Base-by-base conservation (phyloP, 2,797 vertebrate species). In the Yasuhikotakia modesta region DNA sequence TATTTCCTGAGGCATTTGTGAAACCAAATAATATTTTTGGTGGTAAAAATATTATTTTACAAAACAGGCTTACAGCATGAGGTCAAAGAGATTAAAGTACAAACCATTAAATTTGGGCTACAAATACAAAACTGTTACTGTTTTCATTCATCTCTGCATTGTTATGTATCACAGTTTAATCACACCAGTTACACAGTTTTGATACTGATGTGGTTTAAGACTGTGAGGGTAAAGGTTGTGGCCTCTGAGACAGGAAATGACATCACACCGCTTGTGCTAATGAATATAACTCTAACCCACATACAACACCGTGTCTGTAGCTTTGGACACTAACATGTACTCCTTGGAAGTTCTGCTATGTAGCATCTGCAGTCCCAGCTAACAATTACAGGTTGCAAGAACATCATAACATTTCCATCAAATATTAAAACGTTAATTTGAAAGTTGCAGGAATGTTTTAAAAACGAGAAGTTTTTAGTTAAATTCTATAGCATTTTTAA, bases 211-310 rank as follows among this genome's bases (percentile, higher is more conserved):
- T 85, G 87, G 84, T 88, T 90, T 89, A 73, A 87, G 84, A 82
- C 86, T 39, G 82, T 72, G 78, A 86, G 89, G 89, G 91, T 90
- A 86, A 92, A 93, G 93, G 92, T 94, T 91, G 90, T 27, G 61
- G 86, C 85, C 89, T 87, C 84, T 82, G 90, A 89, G 91, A 92
- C 79, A 91, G 93, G 92, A 93, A 93, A 91, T 85, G 86, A 86
- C 89, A 84, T 87, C 89, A 89, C 87, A 89, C 90, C 87, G 88
- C 81, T 77, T 84, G 73, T 89, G 87, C 89, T 39, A 91, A 93
- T 91, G 91, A 92, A 92, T 90, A 91, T 91, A 88, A 90, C 64
- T 87, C 88, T 83, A 86, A n/a, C n/a, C n/a, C 91, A 89, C 91
- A 92, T 90, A 89, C 86, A 91, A 87, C 90, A 89, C 85, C 67